Conservation (phyloP, 2,888 invertebrate species). For the Lasioglossum pauxillum region DNA sequence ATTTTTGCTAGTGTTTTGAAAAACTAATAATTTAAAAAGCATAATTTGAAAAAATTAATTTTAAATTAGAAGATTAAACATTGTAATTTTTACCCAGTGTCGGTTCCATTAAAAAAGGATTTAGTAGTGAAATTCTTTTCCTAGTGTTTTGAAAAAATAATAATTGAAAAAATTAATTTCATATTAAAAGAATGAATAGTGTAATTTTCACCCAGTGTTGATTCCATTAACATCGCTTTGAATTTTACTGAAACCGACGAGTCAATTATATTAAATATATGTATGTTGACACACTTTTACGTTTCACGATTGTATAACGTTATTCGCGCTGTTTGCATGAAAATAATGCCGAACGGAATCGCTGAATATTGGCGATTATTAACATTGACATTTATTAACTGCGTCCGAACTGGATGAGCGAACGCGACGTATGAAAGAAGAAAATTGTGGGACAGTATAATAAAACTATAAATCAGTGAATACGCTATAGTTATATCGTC, state of each 20-base stretch:
- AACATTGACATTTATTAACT: background rate
- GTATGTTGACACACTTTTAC: background rate
- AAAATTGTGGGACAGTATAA: background rate
- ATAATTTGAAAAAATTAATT: too few relatives aligned
- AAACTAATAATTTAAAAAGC: too few relatives aligned
- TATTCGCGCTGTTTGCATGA: background rate
- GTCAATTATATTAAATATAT: background rate
- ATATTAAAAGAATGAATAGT: too few relatives aligned
- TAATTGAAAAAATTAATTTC: too few relatives aligned
- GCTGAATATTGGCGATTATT: background rate
- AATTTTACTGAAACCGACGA: background rate
- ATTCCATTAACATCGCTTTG: too few relatives aligned
- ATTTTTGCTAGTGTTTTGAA: too few relatives aligned
- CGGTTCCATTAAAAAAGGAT: too few relatives aligned
- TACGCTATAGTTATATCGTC: conserved; percentile 38
- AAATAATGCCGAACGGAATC: background rate
- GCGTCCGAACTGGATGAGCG: background rate
- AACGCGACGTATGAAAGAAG: background rate
- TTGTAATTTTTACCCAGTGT: too few relatives aligned
- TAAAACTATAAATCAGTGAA: conserved; percentile 55
- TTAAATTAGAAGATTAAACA: too few relatives aligned
- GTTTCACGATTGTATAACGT: background rate
- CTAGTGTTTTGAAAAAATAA: too few relatives aligned
- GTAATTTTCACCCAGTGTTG: too few relatives aligned
- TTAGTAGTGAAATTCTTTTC: too few relatives aligned